Conservation (phyloP, 2,888 invertebrate species). For the Parnassius orleans region DNA sequence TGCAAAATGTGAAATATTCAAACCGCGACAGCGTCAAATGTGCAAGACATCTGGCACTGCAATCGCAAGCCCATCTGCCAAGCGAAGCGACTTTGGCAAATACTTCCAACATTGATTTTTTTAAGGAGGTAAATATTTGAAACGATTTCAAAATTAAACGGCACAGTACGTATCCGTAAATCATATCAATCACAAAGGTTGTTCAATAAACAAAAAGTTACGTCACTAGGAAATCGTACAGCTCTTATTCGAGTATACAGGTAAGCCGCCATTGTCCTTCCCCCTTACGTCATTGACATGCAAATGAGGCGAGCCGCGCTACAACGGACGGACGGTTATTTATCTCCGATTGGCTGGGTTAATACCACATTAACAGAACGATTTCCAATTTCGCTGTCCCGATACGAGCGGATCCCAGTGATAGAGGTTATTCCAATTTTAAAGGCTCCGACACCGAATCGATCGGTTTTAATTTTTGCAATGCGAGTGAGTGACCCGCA, state of each 20-base stretch:
- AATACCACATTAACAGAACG: conserved; percentile 74
- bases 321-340: conserved; percentile 69
- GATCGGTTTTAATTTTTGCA: conserved; percentile 20
- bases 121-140: no score
- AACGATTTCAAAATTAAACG: no score
- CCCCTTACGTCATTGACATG: conserved; percentile 66
- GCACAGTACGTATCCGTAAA: background rate
- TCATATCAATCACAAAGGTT: conserved; percentile 11
- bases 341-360: conserved; percentile 78
- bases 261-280: conserved; percentile 53
- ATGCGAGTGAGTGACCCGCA: conserved; percentile 19
- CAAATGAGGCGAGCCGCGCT: conserved; percentile 71
- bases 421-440: conserved; percentile 17
- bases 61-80: no score
- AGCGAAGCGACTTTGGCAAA: no score
- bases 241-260: conserved; percentile 48
- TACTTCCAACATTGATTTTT: no score
- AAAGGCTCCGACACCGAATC: conserved; percentile 12
- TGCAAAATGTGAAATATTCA: no score
- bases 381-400: conserved; percentile 60
- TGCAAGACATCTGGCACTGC: no score
- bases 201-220: conserved; percentile 19
- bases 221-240: conserved; percentile 19
- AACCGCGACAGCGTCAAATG: no score
- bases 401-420: conserved; percentile 18